Conservation (phyloP, 2,113 vertebrate species). For the Grammomys surdaster region DNA sequence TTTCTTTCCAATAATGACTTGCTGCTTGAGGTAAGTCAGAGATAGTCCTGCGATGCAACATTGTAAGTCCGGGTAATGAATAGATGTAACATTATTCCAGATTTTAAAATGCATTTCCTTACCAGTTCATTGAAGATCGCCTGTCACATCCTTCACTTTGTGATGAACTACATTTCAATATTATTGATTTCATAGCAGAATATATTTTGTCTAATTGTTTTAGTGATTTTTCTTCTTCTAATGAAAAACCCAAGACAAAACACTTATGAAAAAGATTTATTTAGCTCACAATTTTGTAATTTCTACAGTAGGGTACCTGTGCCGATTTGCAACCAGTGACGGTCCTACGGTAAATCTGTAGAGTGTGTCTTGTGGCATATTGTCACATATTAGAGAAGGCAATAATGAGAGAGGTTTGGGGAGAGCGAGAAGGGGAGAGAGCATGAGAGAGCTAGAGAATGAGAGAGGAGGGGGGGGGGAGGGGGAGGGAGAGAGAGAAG, state of each 20-base stretch:
- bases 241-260: neutral
- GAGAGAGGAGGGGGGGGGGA: neutral
- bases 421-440: too few relatives aligned
- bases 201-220: neutral
- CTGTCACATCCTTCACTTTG: neutral
- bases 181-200: neutral
- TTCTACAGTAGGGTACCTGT: neutral
- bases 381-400: neutral
- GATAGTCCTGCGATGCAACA: neutral
- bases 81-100: neutral
- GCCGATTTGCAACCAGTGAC: neutral
- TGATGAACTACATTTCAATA: neutral
- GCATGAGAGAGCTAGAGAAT: neutral
- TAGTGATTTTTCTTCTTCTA: neutral
- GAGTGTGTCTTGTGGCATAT: neutral
- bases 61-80: neutral
- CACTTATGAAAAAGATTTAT: neutral
- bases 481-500: neutral
- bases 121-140: neutral
- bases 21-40: neutral
- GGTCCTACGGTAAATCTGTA: too few relatives aligned
- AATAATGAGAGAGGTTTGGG: neutral
- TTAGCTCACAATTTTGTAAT: neutral
- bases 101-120: conserved; percentile 1
- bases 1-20: neutral